Evolutionary conservation across 37 sponge, comb jelly and placozoan species (phyloP).

Genomic region (Halisarca cf. caerulea): DNA sequence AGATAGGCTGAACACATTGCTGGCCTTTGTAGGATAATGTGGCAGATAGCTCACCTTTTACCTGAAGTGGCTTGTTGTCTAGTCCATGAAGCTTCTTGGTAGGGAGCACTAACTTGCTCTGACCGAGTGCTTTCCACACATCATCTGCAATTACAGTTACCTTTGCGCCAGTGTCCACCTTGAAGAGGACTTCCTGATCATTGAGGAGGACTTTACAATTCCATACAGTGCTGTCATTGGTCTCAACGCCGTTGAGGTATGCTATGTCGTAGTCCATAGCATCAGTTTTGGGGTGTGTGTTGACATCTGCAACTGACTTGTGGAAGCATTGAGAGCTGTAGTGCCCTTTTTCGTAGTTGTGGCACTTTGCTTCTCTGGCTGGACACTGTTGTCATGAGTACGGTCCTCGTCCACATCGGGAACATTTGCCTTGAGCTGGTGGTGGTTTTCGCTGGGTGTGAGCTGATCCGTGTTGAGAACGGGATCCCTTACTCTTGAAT

Average conservation of each 20-base stretch:
- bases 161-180: conserved; percentile 25
- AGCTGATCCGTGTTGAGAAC: not conserved
- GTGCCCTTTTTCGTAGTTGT: conserved; percentile 46
- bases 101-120: not conserved
- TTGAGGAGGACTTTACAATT: not conserved
- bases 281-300: not conserved
- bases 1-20: not conserved
- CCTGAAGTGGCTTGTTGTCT: conserved; percentile 2
- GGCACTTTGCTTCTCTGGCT: conserved; percentile 36
- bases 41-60: conserved; percentile 12
- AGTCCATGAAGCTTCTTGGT: conserved; percentile 18
- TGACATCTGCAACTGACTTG: not conserved
- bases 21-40: conserved; percentile 7
- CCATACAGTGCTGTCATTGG: not conserved
- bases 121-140: not conserved
- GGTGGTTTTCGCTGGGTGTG: not conserved
- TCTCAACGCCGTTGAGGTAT: not conserved
- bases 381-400: conserved; percentile 34
- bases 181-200: conserved; percentile 8
- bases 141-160: conserved; percentile 17
- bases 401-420: conserved; percentile 18
- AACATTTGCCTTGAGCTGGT: not conserved
- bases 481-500: not conserved
- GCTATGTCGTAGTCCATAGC: not conserved
- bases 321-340: conserved; percentile 29